A percentile compares a stretch with the other conserved stretches of the same genome.
Conservation (phyloP, 2,888 invertebrate species). For the Dendrolimus houi region DNA sequence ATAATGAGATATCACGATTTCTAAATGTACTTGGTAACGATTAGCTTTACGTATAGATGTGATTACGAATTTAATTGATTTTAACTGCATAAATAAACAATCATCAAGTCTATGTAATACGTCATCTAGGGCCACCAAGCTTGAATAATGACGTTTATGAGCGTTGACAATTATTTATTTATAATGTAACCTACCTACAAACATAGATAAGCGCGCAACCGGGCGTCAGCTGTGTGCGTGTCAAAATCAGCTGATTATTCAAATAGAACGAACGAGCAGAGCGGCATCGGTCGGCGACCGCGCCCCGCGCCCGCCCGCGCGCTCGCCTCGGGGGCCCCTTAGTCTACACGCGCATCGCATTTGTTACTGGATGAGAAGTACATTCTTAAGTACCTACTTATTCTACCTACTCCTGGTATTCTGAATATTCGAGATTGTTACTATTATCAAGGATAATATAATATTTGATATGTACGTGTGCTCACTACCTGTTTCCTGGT, state of each 20-base stretch:
- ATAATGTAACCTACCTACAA: constrained; percentile 26
- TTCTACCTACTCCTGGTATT: background rate
- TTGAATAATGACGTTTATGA: constrained; percentile 29
- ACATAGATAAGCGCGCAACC: constrained; percentile 57
- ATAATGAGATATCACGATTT: too few species aligned
- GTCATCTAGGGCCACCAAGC: constrained; percentile 28
- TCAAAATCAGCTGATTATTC: constrained; percentile 78
- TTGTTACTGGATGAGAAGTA: constrained; percentile 8
- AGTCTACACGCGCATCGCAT: constrained; percentile 13
- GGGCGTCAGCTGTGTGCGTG: constrained; percentile 72
- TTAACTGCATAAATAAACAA: too few species aligned
- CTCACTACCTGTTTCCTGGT: too few species aligned
- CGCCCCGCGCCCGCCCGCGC: constrained; percentile 25
- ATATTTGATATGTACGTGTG: too few species aligned
- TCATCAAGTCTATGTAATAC: constrained; percentile 11
- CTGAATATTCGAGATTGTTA: too few species aligned
- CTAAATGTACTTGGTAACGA: too few species aligned
- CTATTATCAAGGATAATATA: too few species aligned
- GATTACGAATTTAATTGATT: too few species aligned
- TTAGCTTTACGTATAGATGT: too few species aligned
- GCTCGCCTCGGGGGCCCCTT: constrained; percentile 23
- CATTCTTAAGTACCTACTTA: background rate
- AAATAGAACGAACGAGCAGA: constrained; percentile 62
- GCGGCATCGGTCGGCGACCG: constrained; percentile 61
- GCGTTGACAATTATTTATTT: constrained; percentile 29